phyloP scores from a whole-genome alignment of 2,888 invertebrate genomes.

The Ecliptopera silaceata region DNA sequence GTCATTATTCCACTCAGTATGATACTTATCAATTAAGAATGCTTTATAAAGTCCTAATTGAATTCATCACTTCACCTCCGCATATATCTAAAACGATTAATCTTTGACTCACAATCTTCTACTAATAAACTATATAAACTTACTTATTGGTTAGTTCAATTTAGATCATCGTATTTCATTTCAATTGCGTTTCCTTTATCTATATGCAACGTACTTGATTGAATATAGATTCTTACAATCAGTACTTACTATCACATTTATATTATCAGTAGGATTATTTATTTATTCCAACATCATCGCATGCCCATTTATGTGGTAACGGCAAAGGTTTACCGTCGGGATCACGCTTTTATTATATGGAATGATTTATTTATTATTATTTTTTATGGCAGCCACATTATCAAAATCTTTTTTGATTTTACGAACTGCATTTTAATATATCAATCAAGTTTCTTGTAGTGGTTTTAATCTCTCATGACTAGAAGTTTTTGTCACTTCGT shows the following conservation, averaged over 20 bases:
- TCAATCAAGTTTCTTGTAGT: no score
- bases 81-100: background rate
- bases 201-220: background rate
- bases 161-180: no score
- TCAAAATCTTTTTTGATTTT: conserved; percentile 12
- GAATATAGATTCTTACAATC: background rate
- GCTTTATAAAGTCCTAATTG: background rate
- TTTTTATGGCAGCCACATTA: conserved; percentile 30
- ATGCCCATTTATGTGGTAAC: conserved; percentile 21
- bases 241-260: background rate
- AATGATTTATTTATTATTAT: conserved; percentile 40
- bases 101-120: background rate
- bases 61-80: background rate
- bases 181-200: no score
- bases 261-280: conserved; percentile 6
- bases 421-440: no score
- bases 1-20: background rate
- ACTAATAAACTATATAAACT: background rate
- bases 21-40: background rate
- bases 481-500: no score
- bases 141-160: background rate
- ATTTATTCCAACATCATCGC: conserved; percentile 31
- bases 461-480: no score
- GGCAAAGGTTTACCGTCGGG: conserved; percentile 28
- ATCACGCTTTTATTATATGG: conserved; percentile 40